A percentile compares a stretch with the other conserved stretches of the same genome.
Conservation (phyloP, 2,797 vertebrate species). For the Perodicticus potto region DNA sequence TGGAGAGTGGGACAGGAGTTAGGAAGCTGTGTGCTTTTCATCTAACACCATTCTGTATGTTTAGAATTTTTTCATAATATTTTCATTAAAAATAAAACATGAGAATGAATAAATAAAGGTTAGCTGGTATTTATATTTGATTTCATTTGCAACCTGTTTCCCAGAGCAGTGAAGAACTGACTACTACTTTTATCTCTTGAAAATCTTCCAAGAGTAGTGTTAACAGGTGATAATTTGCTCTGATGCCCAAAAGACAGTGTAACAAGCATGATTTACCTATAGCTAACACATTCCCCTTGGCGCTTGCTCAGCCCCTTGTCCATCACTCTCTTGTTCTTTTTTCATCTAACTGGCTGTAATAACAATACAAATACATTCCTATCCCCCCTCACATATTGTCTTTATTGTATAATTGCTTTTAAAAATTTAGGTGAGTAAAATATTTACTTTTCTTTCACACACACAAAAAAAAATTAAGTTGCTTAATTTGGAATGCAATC, state of each 20-base stretch:
- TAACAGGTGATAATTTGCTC: conserved; percentile 50
- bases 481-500: conserved; percentile 35
- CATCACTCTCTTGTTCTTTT: not conserved
- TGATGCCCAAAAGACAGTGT: conserved; percentile 32
- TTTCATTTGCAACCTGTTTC: conserved; percentile 15
- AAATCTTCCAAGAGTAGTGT: not conserved
- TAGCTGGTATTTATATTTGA: not conserved
- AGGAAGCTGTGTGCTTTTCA: not conserved
- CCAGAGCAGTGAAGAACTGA: not conserved
- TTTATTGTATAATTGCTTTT: not conserved
- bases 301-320: not conserved
- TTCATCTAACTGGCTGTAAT: not conserved
- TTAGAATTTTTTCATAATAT: conserved; percentile 12
- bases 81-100: conserved; percentile 51
- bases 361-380: conserved; percentile 12
- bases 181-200: conserved; percentile 17
- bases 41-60: not conserved
- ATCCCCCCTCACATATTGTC: not conserved
- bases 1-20: not conserved
- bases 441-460: conserved; percentile 47
- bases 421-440: conserved; percentile 27
- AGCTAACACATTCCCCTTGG: not conserved
- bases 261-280: not conserved
- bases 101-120: conserved; percentile 26
- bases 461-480: conserved; percentile 59